phyloP scores from a whole-genome alignment of 2,113 vertebrate genomes.

The Butastur rufipennis region DNA sequence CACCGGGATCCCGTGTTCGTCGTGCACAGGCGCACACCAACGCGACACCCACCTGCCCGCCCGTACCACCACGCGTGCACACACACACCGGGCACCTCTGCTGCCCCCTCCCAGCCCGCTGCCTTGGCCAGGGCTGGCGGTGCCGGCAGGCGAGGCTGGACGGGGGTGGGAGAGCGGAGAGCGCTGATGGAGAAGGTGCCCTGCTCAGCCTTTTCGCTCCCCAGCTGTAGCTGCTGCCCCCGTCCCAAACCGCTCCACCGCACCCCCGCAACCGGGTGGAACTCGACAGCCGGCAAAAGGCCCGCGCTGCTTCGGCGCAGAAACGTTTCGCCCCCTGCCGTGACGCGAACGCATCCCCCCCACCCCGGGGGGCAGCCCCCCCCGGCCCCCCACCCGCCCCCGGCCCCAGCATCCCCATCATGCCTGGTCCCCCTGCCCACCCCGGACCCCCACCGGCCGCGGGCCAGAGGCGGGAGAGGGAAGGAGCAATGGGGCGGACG shows the following conservation, averaged over 20 bases:
- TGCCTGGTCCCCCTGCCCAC: too few species aligned
- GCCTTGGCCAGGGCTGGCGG: background rate
- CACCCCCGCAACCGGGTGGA: background rate
- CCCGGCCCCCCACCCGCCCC: accelerated
- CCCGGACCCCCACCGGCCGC: accelerated
- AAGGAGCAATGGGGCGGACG: background rate
- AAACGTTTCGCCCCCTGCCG: background rate
- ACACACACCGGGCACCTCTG: background rate
- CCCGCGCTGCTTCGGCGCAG: background rate
- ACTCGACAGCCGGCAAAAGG: background rate
- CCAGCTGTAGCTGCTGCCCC: background rate
- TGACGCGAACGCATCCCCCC: accelerated
- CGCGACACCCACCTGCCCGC: accelerated
- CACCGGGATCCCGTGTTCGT: accelerated
- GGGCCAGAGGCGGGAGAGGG: accelerated
- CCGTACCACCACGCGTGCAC: accelerated
- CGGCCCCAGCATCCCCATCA: too few species aligned
- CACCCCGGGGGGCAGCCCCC: accelerated
- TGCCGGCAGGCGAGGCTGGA: background rate
- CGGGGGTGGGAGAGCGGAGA: background rate
- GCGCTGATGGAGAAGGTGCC: accelerated
- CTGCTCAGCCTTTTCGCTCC: accelerated
- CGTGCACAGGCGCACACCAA: accelerated
- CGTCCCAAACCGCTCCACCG: background rate
- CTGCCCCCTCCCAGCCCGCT: background rate